Evolutionary conservation across 37 sponge, comb jelly and placozoan species (phyloP).

Genomic region (Spongia lamella): DNA sequence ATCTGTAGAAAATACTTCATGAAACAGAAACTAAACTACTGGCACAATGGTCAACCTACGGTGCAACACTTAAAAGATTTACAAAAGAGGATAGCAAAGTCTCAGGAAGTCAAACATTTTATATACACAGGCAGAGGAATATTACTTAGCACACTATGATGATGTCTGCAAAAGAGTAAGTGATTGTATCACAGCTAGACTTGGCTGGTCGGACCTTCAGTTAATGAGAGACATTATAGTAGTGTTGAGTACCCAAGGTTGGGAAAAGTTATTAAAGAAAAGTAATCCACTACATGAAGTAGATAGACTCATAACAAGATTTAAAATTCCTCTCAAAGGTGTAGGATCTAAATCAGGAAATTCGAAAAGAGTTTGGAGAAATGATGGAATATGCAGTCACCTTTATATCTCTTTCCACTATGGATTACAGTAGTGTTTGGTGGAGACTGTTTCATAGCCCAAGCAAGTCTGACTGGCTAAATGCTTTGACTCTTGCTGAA

Average conservation of each 20-base stretch:
- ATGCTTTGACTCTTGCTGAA: too few species aligned
- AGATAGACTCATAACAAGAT: conserved; percentile 41
- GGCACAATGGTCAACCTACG: conserved; percentile 34
- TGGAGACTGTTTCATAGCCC: too few species aligned
- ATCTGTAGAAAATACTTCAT: conserved; percentile 24
- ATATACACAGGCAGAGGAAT: conserved; percentile 7
- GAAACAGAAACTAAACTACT: conserved; percentile 36
- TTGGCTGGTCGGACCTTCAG: conserved; percentile 43
- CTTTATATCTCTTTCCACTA: too few species aligned
- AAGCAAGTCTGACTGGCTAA: too few species aligned
- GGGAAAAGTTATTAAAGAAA: conserved; percentile 62
- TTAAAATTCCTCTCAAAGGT: conserved; percentile 44
- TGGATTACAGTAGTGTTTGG: too few species aligned
- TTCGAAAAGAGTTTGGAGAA: too few species aligned
- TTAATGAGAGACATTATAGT: conserved; percentile 41
- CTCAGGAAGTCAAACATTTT: conserved; percentile 38
- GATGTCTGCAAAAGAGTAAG: conserved; percentile 15
- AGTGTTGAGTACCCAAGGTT: conserved; percentile 45
- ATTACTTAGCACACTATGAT: conserved; percentile 29
- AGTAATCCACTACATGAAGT: conserved; percentile 32
- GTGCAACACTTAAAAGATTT: conserved; percentile 17
- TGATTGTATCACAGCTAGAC: conserved; percentile 12
- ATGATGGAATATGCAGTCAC: too few species aligned
- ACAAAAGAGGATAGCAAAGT: conserved; percentile 18
- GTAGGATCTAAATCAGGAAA: conserved; percentile 52